Base-by-base conservation (phyloP, 2,113 vertebrate species). In the Abramis brama region DNA sequence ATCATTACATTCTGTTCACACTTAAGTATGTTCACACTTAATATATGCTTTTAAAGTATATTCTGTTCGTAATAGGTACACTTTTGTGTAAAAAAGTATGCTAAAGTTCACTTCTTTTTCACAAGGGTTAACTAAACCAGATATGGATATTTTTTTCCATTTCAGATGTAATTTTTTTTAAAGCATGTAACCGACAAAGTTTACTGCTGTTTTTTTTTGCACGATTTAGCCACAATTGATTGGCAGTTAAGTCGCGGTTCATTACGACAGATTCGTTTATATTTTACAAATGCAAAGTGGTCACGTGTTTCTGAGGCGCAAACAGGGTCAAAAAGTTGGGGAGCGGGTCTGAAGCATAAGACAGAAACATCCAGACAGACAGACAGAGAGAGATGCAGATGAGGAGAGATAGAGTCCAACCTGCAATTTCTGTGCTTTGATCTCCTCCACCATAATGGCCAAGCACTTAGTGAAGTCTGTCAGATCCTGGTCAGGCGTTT, bases 391-490 rank as follows among this genome's bases (percentile, higher is more conserved):
- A 66, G 15, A 50, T 6, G 70, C 33, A 45, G 85, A 39, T 25
- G 9, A 59, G 57, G 23, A 64, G 36, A 59, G 70, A 68, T 79
- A 17, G 39, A 84, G 66, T 59, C 87, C 88, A 91, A 95, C 95
- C 94, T 95, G 86, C 25, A 95, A 50, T 50, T 84, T 33, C 12
- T 74, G 86, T 23, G 45, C 85, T 77, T 91, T 82, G 82, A 95
- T 94, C 88, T 95, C 91, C 62, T 94, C 88, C 91, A 95, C 2
- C 93, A 95, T 94, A 77, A 94, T 91, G 62, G 84, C 68, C 47
- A 95, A 91, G 87, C 94, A 95, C 84, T 95, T 96, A 15, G 94
- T 95, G 90, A 93, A 96, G 88, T 96, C 95, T 1, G 95, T 96
- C 39, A 94, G 89, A 83, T 95, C 93, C 88, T 95, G 95, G 89